Evolutionary conservation across 2,888 invertebrate species (phyloP), one percentile per base, ranked within the genome.

Genomic region (Oeneis ivallda): DNA sequence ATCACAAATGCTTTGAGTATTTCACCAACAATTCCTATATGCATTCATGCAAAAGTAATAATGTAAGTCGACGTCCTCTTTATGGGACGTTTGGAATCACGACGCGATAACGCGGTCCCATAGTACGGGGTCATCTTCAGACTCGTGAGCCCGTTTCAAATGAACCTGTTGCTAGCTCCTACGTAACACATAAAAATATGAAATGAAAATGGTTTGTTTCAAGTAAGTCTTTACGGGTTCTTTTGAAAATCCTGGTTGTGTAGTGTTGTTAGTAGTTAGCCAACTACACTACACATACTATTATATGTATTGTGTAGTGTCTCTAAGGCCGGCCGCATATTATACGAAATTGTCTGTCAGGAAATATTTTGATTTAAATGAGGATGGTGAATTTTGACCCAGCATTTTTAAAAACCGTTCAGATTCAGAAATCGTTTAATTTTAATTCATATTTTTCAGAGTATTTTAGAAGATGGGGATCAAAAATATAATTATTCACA

Each of bases 141-240:
- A 41, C 13, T 41, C 41, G 3, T 13, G 5, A 5, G 41, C n/a
- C 58, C 54, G 67, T 69, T 62, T 56, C 49, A 62, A 56, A n/a
- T 10, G 59, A 60, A 69, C 69, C 69, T 69, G 69, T 69, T 69
- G 69, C 13, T 41, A 54, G 19, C 10, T 49, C 17, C 15, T 49
- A 47, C 47, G 15, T 17, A 10, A 1, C 49, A 19, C 19, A 11
- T 17, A 17, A 5, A 17, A 49, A 49, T 49, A 49, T 10, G 17
- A 49, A 19, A 19, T 17, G 7, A n/a, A n/a, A 45, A 45, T 45
- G 13, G 15, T n/a, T 45, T 45, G n/a, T 45, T 15, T n/a, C 45
- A 15, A 7, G 6, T 2, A 26, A 26, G 26, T 26, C 26, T 26
- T 26, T 26, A n/a, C 7, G 4, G 13, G 45, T 6, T 15, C 45